These are phyloP conservation scores for Apomyelois bistriatella DNA, from an alignment of 2,888 invertebrate genomes.

Conservation along the genomic window DNA sequence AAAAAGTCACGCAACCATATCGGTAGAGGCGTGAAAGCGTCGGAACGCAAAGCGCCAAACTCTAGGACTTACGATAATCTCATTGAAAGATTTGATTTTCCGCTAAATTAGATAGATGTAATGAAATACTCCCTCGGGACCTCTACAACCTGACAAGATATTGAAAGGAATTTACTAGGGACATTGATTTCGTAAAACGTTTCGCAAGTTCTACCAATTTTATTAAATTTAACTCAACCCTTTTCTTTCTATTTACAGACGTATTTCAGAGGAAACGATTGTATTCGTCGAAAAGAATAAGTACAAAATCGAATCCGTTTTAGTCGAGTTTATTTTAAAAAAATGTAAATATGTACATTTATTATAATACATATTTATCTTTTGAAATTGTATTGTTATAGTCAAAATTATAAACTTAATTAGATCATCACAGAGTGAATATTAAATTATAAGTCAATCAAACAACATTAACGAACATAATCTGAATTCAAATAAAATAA, in stretches of 20 bases:
- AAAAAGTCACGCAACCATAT: too few species aligned
- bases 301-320: neutral
- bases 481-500: constrained; percentile 3
- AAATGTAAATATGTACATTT: too few species aligned
- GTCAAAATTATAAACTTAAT: too few species aligned
- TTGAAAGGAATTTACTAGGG: constrained; percentile 43
- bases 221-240: constrained; percentile 4
- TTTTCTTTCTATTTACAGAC: constrained; percentile 1
- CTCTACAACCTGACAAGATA: constrained; percentile 37
- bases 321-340: too few species aligned
- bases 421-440: neutral
- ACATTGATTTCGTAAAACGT: constrained; percentile 26
- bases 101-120: constrained; percentile 77
- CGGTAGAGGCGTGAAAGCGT: constrained; percentile 44
- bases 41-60: constrained; percentile 37
- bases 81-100: constrained; percentile 77
- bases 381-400: too few species aligned
- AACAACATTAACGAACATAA: neutral
- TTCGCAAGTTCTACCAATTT: constrained; percentile 7
- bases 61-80: constrained; percentile 65
- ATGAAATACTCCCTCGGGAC: constrained; percentile 67
- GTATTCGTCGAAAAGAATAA: neutral
- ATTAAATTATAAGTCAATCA: neutral
- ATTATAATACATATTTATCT: too few species aligned
- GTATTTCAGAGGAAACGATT: neutral